Evolutionary conservation across 2,113 vertebrate species (phyloP).

Genomic region (Lepus europaeus): DNA sequence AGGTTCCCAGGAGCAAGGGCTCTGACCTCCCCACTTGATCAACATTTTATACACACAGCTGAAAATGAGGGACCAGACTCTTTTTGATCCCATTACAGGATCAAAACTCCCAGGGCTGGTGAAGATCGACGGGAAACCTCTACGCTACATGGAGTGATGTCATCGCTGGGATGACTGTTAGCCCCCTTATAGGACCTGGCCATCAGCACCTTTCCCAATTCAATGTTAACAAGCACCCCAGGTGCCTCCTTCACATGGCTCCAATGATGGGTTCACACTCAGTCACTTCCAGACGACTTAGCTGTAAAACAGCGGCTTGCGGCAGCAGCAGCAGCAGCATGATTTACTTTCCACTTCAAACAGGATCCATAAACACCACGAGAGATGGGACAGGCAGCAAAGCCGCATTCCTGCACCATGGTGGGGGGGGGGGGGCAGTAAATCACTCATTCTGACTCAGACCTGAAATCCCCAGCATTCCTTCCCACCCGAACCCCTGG

Average conservation of each 20-base stretch:
- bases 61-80: background rate
- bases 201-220: background rate
- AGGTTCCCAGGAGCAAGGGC: background rate
- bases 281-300: background rate
- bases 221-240: accelerated
- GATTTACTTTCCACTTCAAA: conserved; percentile 58
- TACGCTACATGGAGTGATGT: background rate
- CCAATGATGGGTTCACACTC: background rate
- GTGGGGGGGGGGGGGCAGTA: background rate
- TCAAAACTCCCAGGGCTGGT: conserved; percentile 19
- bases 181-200: background rate
- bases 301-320: background rate
- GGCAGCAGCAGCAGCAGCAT: conserved; percentile 23
- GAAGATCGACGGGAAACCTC: background rate
- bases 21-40: background rate
- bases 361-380: conserved; percentile 69
- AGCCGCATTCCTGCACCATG: background rate
- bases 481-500: background rate
- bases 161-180: background rate
- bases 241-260: background rate
- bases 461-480: background rate
- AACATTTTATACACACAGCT: background rate
- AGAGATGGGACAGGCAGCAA: conserved; percentile 50
- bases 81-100: background rate
- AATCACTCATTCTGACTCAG: conserved; percentile 11